Base-by-base conservation (phyloP, 2,888 invertebrate species). In the Junonia oenone region DNA sequence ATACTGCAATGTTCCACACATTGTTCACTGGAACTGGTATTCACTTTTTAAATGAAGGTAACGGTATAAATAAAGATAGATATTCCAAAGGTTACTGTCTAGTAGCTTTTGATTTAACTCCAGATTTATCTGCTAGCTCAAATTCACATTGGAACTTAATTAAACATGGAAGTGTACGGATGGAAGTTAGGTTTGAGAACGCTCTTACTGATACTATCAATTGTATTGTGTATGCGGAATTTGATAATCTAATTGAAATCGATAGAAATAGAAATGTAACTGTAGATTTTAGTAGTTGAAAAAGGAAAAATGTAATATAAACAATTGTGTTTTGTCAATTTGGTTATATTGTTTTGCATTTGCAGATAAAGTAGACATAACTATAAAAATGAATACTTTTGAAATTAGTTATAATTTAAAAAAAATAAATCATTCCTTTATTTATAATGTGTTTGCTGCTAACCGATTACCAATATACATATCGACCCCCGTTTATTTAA, bases 11-110 rank as follows among this genome's bases (percentile, higher is more conserved):
- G 1, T 63, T 55, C 38, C 62, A 68, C 48, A 63, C 62, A 35
- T 40, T 66, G 49, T 64, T 68, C 56, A 63, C 63, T 4, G 62
- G 63, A 40, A 66, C 63, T 4, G 66, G 62, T 11, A 64, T 68
- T 45, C 62, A 66, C 58, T 65, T 66, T 49, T 46, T 65, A 5
- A 65, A 65, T 31, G 61, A 63, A 27, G 66, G 65, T 8, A 67
- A 67, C 59, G 64, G 59, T 1, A 66, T 66, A 55, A 61, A 59
- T 57, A 62, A 55, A 46, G 66, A 62, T n/a, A 31, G 51, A 49
- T 66, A 61, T 58, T 19, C 57, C 45, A 58, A 61, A 48, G 64
- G 64, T 33, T 67, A 60, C 45, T 65, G 63, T 60, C 47, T 66
- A 13, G 26, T 67, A 47, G 67, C 64, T 19, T 68, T 68, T 59